phyloP scores from a whole-genome alignment of 2,113 vertebrate genomes.

The Gallinago undulata region DNA sequence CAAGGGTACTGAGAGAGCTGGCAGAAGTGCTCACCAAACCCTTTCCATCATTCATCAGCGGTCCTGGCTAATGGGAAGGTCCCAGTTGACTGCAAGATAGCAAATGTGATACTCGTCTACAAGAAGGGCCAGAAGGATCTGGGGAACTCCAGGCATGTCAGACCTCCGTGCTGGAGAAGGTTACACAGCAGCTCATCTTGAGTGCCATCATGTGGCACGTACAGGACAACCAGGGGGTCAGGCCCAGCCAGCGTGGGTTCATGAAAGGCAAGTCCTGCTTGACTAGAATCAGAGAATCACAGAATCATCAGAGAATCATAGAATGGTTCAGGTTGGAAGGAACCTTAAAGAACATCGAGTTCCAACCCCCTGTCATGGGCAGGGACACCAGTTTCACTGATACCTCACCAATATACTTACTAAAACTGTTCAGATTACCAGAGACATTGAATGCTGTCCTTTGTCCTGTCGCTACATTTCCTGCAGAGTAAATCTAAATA shows the following conservation, averaged over 20 bases:
- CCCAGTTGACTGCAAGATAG: background rate
- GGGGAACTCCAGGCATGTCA: background rate
- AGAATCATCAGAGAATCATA: no score
- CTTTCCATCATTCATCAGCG: background rate
- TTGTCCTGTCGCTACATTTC: background rate
- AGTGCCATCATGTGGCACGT: fast-evolving
- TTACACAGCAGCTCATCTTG: background rate
- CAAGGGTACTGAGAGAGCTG: background rate
- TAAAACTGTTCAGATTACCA: background rate
- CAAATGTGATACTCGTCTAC: background rate
- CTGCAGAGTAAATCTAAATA: background rate
- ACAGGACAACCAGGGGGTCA: background rate
- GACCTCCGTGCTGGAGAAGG: fast-evolving
- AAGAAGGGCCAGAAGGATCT: background rate
- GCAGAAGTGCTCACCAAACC: background rate
- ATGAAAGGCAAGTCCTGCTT: background rate
- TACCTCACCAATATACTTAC: background rate
- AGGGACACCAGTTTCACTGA: background rate
- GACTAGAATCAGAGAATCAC: no score
- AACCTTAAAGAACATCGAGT: no score
- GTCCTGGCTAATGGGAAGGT: background rate
- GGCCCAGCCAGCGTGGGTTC: background rate
- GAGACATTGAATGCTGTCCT: background rate
- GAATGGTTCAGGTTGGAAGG: no score
- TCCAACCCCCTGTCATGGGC: no score